Base-by-base conservation (phyloP, 2,113 vertebrate species). In the Scophthalmus maximus region DNA sequence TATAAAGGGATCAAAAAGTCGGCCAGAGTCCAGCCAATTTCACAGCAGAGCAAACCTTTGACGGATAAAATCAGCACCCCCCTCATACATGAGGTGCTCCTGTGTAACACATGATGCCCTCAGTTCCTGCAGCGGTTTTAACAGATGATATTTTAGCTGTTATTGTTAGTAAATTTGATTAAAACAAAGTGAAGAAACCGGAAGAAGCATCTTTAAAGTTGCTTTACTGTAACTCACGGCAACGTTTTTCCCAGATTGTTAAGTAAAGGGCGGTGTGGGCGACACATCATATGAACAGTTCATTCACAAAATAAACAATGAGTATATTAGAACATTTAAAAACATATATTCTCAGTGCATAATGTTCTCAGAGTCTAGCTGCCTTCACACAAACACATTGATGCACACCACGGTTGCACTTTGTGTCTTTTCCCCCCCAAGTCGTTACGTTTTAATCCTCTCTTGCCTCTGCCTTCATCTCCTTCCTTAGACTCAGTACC, bases 371-470 rank as follows among this genome's bases (percentile, higher is more conserved):
- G 36, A 15, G 36, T 40, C 12, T 47, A 4, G 4, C 40, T 65
- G 26, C 17, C 6, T 30, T 1, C 17, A 49, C 5, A 42, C 27
- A 60, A n/a, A 56, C 76, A 42, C 18, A n/a, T 6, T 8, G 5
- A 18, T n/a, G 14, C 36, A 38, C 36, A 34, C 32, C n/a, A 36
- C 4, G 34, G 34, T 36, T 36, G 34, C 34, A 9, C 3, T 62
- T 52, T 29, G 36, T 49, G 22, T 56, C 65, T 69, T 61, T 0
- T 9, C 36, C 36, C 42, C 65, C 64, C 42, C 2, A n/a, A 79
- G 71, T 82, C 79, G 68, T 68, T 40, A 23, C 58, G 73, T 68
- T 61, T 64, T 84, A 85, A 87, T 83, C 79, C 79, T 66, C 61
- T 59, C 38, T 60, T 30, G 3, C 66, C 78, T 62, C 57, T 84